Evolutionary conservation across 92 coral and sea anemone genomes (phyloP), one percentile per base, ranked within the genome.

Genomic region (Phenganax marumi): DNA sequence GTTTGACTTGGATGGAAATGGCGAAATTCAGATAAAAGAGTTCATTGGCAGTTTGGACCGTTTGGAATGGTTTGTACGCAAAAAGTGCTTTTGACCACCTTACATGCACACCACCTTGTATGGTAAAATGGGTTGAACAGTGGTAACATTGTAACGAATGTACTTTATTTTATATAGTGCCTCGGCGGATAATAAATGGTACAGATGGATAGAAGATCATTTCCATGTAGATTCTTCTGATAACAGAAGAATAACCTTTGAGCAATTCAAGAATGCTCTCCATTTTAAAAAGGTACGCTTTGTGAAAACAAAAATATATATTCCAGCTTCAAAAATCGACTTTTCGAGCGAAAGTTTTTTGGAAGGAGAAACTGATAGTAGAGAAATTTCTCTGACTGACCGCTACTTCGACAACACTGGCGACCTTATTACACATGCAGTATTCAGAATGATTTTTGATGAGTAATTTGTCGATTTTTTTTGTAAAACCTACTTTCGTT

Each of bases 1-100:
- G 7, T 78, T 78, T 50, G 83, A 78, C 10, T 78, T 62, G 83
- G 73, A 78, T 78, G 83, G 83, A 8, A 47, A 78, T 63, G 83
- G 83, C 21, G 83, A 78, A 62, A 61, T 78, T 18, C 72, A 78
- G 52, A 62, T 50, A 73, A 78, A 78, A 48, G 83, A 78, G 25
- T 78, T 78, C 10, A 62, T 62, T 48, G 19, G 58, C 48, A 62
- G 73, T 18, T 78, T 78, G 73, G 83, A 78, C 26, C 72, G 83
- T 16, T 49, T 78, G 25, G 43, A 61, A 17, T 78, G 83, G 83
- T 77, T 46, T 25, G 66, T 23, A 24, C 14, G 5, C 12, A 33
- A 33, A 33, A 33, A 33, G 43, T 33, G 5, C 43, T 33, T 33
- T 33, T 33, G 43, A 33, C 43, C 43, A 33, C 43, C 43, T 33